Evolutionary conservation across 2,113 vertebrate species (phyloP).

Genomic region (Thomomys bottae): DNA sequence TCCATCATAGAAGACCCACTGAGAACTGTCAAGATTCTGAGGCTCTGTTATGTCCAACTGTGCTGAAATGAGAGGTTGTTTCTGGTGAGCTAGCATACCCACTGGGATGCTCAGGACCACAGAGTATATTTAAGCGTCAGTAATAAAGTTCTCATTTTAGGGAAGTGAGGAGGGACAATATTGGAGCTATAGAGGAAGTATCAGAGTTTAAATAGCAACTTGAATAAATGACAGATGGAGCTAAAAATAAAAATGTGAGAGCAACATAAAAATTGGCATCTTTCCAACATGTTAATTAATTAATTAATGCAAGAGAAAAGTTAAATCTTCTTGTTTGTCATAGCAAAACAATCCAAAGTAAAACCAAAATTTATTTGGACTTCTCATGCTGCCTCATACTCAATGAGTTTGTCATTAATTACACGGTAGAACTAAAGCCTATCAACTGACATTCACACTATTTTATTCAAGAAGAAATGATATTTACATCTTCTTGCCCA

Average conservation of each 20-base stretch:
- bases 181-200: neutral
- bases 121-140: neutral
- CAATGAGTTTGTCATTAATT: slow-evolving; percentile 6
- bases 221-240: slow-evolving; percentile 4
- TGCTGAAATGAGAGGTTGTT: slow-evolving; percentile 12
- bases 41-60: neutral
- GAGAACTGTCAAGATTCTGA: slow-evolving; percentile 5
- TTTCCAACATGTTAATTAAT: slow-evolving; percentile 2
- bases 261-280: slow-evolving; percentile 20
- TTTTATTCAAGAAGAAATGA: slow-evolving; percentile 30
- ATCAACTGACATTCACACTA: neutral
- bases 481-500: neutral
- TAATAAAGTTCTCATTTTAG: neutral
- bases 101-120: neutral
- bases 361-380: slow-evolving; percentile 45
- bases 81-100: neutral
- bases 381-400: neutral
- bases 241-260: neutral
- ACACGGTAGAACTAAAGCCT: neutral
- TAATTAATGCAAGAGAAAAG: slow-evolving; percentile 25
- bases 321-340: slow-evolving; percentile 25
- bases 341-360: slow-evolving; percentile 38
- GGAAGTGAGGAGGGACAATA: neutral
- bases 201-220: slow-evolving; percentile 41
- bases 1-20: neutral